Percentiles rank a stretch among this genome's conserved stretches.
phyloP scores from a whole-genome alignment of 1,140 invertebrate species.

The Bombus terrestris region DNA sequence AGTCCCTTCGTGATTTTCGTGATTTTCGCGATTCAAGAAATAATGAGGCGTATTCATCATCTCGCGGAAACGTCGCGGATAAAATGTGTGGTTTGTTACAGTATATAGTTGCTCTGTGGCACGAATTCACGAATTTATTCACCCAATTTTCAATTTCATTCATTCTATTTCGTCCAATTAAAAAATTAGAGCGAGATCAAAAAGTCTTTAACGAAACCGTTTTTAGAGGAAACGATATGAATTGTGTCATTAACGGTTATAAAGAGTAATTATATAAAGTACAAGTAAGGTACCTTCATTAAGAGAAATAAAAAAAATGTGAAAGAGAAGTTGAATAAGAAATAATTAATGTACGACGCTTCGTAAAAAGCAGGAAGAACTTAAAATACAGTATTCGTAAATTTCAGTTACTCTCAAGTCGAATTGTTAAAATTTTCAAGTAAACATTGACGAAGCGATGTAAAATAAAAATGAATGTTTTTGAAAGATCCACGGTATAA shows the following conservation, averaged over 20 bases:
- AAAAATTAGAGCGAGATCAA: background rate
- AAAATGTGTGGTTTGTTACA: background rate
- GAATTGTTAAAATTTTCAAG: background rate
- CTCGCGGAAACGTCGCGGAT: background rate
- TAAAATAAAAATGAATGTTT: background rate
- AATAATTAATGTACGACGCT: background rate
- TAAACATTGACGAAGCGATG: too few species aligned
- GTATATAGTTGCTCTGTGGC: background rate
- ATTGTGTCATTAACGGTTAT: background rate
- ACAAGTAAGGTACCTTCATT: background rate
- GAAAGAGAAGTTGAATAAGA: background rate
- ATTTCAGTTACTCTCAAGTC: background rate
- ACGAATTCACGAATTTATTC: background rate
- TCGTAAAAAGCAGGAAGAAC: background rate
- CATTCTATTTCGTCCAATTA: background rate
- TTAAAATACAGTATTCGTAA: background rate
- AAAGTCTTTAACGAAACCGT: background rate
- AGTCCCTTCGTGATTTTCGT: background rate
- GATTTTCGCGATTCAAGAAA: conserved; percentile 23
- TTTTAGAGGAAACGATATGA: background rate
- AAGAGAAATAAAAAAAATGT: background rate
- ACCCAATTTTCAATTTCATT: background rate
- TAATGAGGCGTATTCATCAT: conserved; percentile 24
- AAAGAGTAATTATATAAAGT: background rate
- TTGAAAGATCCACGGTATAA: background rate